Evolutionary conservation across 2,113 vertebrate genomes (phyloP), one percentile per base, ranked within the genome.

Genomic region (Balaenoptera acutorostrata): DNA sequence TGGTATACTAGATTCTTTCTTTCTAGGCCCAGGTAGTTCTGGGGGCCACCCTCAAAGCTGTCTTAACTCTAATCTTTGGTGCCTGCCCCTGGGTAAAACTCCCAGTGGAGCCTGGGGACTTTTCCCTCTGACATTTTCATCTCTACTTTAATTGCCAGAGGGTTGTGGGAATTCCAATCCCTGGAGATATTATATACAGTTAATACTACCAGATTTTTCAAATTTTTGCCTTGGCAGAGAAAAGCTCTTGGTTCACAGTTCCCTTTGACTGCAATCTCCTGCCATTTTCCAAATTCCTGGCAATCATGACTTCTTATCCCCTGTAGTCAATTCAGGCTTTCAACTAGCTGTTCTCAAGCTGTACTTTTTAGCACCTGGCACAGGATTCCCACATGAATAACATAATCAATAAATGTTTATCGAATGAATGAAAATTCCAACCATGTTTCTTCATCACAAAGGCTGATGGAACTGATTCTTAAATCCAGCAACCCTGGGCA

Each of bases 271-370:
- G 27, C 3, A 61, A 72, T 61, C 71, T 85, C 63, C 20, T 88
- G 84, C n/a, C 80, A 96, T 41, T 71, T 93, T 68, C 49, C 49
- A 93, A 97, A 88, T 94, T 95, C 66, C 61, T 82, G 11, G 36
- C 61, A 77, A 75, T 77, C 1, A 6, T 80, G 77, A 88, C 9
- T 33, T 17, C 59, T 88, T 75, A 85, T 29, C 31, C 27, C 36
- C 74, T 77, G 4, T 66, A 92, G 63, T 86, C 49, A 96, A 92
- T 17, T 17, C 23, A 75, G 63, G 33, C 44, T 95, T 95, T 88
- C 36, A 52, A 66, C 14, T 44, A 72, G 33, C 75, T 92, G 25
- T 61, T 94, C 52, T 93, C 46, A 87, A 89, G 44, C 18, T 90
- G 63, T 84, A 92, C 18, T 96, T 85, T 80, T 88, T 72, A 94